A percentile compares a stretch with the other conserved stretches of the same genome.
phyloP scores from a whole-genome alignment of 2,888 invertebrate genomes.

The Digitonthophagus gazella region DNA sequence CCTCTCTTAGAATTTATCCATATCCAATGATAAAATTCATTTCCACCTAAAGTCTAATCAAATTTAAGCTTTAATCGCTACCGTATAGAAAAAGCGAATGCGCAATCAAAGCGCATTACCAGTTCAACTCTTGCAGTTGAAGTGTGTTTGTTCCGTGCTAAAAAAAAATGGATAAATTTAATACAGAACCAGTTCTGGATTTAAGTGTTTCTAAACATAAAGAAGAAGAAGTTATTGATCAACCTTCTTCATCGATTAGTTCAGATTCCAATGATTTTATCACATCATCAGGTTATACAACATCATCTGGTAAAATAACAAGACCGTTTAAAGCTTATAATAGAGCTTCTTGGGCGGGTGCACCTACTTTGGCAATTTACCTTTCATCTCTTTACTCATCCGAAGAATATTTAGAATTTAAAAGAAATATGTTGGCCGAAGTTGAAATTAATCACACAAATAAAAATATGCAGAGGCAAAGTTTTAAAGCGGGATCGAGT shows the following conservation, averaged over 20 bases:
- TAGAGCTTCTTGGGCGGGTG: not conserved
- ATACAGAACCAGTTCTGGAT: not conserved
- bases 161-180: not conserved
- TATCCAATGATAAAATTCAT: too few species aligned
- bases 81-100: too few species aligned
- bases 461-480: slow-evolving; percentile 6
- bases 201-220: not conserved
- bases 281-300: not conserved
- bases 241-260: not conserved
- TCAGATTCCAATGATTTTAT: not conserved
- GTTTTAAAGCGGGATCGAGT: slow-evolving; percentile 24
- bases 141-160: too few species aligned
- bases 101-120: too few species aligned
- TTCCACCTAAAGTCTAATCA: too few species aligned
- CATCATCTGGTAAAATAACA: not conserved
- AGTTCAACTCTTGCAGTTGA: too few species aligned
- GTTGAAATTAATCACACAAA: slow-evolving; percentile 1
- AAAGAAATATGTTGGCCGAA: not conserved
- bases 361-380: not conserved
- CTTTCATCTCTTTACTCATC: not conserved
- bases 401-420: not conserved
- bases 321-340: slow-evolving; percentile 5
- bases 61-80: too few species aligned
- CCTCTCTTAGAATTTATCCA: too few species aligned
- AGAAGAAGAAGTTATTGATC: not conserved